Conservation (phyloP, 2,797 vertebrate genomes). For the Sitta carolinensis region DNA sequence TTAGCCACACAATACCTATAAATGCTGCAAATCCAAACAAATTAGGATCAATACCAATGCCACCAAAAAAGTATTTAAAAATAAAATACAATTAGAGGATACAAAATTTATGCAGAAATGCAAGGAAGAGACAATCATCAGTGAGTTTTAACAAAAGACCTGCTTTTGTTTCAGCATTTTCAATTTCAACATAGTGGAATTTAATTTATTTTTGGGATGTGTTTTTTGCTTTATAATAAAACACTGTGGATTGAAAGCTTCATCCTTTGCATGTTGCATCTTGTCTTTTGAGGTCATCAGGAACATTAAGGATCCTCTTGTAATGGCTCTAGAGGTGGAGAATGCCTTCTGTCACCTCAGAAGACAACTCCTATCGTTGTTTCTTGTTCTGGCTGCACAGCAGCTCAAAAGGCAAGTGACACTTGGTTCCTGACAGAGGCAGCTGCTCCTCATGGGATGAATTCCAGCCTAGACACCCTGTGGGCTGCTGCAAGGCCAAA, state of each 20-base stretch:
- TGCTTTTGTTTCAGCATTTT: not conserved
- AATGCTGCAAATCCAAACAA: not conserved
- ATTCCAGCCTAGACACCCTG: not conserved
- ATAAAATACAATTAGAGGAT: not conserved
- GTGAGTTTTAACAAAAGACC: not conserved
- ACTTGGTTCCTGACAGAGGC: not conserved
- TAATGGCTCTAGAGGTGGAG: not conserved
- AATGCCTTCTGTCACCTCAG: not conserved
- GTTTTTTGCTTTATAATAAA: not conserved
- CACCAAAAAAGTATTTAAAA: not conserved
- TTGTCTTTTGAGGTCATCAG: not conserved
- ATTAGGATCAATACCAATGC: not conserved
- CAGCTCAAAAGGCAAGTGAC: not conserved
- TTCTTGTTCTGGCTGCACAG: not conserved
- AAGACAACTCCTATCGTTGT: rapidly evolving
- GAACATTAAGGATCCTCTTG: not conserved
- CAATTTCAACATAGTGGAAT: not conserved
- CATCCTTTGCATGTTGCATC: not conserved
- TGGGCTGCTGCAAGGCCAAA: not conserved
- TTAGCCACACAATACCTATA: not conserved
- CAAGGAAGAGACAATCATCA: not conserved
- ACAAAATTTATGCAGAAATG: not conserved
- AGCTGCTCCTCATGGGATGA: not conserved
- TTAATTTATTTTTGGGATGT: not conserved
- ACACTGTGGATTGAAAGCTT: not conserved